phyloP scores from a whole-genome alignment of 2,113 vertebrate genomes.

The Eclectus roratus region DNA sequence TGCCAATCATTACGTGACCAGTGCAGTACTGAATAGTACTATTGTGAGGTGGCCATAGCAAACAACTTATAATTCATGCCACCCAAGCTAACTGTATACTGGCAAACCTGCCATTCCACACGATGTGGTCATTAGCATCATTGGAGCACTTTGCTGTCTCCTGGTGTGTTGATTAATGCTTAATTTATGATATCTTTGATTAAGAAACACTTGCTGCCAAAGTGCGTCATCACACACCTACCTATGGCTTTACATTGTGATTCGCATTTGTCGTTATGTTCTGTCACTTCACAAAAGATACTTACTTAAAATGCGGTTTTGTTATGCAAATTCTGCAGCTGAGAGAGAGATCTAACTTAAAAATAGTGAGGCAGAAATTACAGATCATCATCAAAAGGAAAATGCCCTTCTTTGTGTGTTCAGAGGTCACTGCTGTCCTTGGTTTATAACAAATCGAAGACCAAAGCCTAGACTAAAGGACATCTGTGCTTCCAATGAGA shows the following conservation, averaged over 20 bases:
- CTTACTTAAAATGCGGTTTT: background rate
- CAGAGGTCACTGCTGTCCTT: background rate
- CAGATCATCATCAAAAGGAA: background rate
- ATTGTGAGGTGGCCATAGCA: conserved; percentile 35
- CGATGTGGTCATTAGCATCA: background rate
- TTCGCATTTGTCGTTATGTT: background rate
- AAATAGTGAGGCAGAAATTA: background rate
- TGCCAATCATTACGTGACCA: conserved; percentile 36
- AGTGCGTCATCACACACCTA: background rate
- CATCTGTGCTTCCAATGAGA: background rate
- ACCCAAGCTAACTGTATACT: background rate
- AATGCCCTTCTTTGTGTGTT: background rate
- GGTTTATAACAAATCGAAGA: background rate
- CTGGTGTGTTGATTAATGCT: background rate
- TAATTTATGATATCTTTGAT: background rate
- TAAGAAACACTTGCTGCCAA: background rate
- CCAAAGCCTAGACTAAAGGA: background rate
- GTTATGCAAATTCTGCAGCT: conserved; percentile 25
- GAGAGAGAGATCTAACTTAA: background rate
- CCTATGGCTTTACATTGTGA: background rate
- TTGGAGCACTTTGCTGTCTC: background rate
- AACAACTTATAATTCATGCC: conserved; percentile 46
- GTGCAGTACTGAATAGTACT: conserved; percentile 12
- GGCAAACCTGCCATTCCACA: conserved; percentile 11
- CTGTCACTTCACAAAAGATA: background rate